Conservation (phyloP, 2,797 vertebrate species). For the Xiphophorus birchmanni region DNA sequence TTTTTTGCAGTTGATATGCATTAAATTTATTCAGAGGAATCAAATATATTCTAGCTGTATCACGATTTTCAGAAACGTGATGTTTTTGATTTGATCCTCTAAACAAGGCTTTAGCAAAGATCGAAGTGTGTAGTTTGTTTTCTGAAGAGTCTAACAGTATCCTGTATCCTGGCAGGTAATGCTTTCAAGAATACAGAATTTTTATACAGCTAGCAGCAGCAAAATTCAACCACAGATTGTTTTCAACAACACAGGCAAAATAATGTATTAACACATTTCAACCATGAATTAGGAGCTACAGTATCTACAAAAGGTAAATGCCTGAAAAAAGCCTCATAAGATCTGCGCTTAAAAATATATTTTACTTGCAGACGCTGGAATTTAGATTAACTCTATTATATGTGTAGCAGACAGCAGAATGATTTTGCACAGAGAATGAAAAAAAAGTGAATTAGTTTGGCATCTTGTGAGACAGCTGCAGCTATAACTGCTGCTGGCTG, state of each 20-base stretch:
- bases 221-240: not conserved
- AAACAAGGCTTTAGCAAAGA: not conserved
- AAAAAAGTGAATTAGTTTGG: not conserved
- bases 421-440: not conserved
- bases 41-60: not conserved
- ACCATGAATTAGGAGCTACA: not conserved
- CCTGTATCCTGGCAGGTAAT: not conserved
- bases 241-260: not conserved
- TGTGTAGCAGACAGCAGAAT: not conserved
- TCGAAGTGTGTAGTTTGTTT: not conserved
- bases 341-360: not conserved
- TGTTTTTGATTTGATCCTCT: not conserved
- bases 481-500: not conserved
- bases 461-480: slow-evolving; percentile 5
- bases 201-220: not conserved
- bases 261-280: not conserved
- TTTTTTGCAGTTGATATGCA: slow-evolving; percentile 17
- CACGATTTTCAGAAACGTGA: not conserved
- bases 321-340: not conserved
- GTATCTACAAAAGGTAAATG: not conserved
- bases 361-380: not conserved
- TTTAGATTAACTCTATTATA: not conserved
- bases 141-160: not conserved
- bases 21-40: not conserved
- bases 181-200: not conserved